These are phyloP conservation scores for Lagria hirta DNA, from an alignment of 2,888 invertebrate genomes.

Conservation along the genomic window DNA sequence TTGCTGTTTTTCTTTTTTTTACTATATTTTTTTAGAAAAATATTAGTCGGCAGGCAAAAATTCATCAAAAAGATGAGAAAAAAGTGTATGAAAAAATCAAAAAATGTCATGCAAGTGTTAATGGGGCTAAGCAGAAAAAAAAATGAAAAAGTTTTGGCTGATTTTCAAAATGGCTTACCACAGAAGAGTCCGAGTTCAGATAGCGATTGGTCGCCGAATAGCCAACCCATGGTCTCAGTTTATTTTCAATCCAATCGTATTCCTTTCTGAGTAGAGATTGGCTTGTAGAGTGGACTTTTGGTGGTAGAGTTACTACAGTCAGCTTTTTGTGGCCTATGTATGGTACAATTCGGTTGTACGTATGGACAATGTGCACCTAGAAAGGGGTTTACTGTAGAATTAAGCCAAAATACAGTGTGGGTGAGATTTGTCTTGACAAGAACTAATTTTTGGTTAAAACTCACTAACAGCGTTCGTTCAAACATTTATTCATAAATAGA, in stretches of 20 bases:
- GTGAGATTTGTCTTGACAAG: too few relatives aligned
- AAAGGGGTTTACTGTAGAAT: too few relatives aligned
- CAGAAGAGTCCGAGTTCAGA: slow-evolving; percentile 73
- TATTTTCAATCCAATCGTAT: slow-evolving; percentile 69
- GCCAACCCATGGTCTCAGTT: slow-evolving; percentile 62
- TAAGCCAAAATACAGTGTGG: too few relatives aligned
- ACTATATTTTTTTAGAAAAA: too few relatives aligned
- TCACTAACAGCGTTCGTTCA: too few relatives aligned
- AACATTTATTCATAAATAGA: too few relatives aligned
- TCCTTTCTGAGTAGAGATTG: slow-evolving; percentile 69
- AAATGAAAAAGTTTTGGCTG: slow-evolving; percentile 4
- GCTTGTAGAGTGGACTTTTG: slow-evolving; percentile 62
- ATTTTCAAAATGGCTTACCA: slow-evolving; percentile 61
- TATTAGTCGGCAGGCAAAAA: too few relatives aligned
- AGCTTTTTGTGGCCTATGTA: slow-evolving; percentile 60
- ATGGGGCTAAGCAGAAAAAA: slow-evolving; percentile 12
- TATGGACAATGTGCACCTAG: slow-evolving; percentile 54
- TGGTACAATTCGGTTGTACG: slow-evolving; percentile 54
- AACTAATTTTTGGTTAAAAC: too few relatives aligned
- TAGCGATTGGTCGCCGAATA: slow-evolving; percentile 73
- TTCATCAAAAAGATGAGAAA: too few relatives aligned
- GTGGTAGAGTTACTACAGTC: slow-evolving; percentile 62
- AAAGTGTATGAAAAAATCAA: background rate
- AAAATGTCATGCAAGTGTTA: slow-evolving; percentile 4
- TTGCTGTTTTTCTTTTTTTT: too few relatives aligned